Evolutionary conservation across 1,140 invertebrate genomes (phyloP).

Genomic region (Calephelis nemesis): DNA sequence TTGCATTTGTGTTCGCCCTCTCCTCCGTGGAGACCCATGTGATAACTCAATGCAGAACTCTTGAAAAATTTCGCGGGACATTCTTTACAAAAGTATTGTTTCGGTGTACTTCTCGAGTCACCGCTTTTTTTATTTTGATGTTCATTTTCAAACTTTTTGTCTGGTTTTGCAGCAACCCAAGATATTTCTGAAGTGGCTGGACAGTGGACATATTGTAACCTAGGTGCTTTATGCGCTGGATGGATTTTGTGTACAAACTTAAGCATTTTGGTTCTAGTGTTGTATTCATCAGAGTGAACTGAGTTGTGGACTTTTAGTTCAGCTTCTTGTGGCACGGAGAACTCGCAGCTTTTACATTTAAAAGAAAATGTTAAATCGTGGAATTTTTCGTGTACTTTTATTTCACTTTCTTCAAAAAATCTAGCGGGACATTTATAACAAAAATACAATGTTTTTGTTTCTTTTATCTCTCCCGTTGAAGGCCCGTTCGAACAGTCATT

Average conservation of each 20-base stretch:
- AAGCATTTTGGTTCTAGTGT: conserved; percentile 87
- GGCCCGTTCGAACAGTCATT: conserved; percentile 47
- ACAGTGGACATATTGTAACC: conserved; percentile 79
- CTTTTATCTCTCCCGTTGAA: conserved; percentile 41
- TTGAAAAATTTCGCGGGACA: conserved; percentile 87
- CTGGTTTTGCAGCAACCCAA: conserved; percentile 53
- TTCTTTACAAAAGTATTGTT: conserved; percentile 80
- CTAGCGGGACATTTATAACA: conserved; percentile 87
- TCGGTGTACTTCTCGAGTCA: conserved; percentile 55
- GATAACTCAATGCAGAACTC: conserved; percentile 85
- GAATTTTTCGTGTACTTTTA: conserved; percentile 84
- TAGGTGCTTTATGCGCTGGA: conserved; percentile 81
- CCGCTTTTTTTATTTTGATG: conserved; percentile 42
- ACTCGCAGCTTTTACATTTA: conserved; percentile 89
- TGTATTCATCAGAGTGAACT: conserved; percentile 90
- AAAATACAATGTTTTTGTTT: conserved; percentile 78
- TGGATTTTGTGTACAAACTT: conserved; percentile 84
- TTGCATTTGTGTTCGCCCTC: conserved; percentile 86
- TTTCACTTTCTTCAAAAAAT: conserved; percentile 83
- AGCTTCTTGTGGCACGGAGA: conserved; percentile 84
- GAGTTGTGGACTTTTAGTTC: conserved; percentile 86
- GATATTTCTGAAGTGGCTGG: conserved; percentile 48
- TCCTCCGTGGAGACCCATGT: conserved; percentile 85
- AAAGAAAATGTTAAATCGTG: conserved; percentile 83
- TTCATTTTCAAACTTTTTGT: conserved; percentile 47